These are phyloP conservation scores for Pteromalus puparum DNA, from an alignment of 1,140 invertebrate genomes.

Conservation along the genomic window DNA sequence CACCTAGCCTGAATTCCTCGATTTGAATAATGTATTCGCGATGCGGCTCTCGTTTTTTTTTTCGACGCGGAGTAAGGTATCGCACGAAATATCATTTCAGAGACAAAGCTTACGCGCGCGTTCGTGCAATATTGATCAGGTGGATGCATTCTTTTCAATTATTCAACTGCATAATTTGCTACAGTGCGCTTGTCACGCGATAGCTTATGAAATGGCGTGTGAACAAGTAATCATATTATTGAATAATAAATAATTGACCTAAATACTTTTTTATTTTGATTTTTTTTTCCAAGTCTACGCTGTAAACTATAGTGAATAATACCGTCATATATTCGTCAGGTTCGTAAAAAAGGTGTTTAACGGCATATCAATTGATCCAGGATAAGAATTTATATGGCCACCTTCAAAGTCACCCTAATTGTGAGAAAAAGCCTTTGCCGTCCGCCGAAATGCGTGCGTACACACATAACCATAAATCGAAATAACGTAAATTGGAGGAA, in stretches of 20 bases:
- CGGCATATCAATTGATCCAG: background rate
- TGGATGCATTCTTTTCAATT: background rate
- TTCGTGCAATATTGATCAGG: background rate
- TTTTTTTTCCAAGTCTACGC: too few relatives aligned
- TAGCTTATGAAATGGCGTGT: background rate
- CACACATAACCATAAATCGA: background rate
- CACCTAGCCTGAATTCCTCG: conserved; percentile 20
- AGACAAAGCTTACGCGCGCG: background rate
- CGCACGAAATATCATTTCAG: background rate
- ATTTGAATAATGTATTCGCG: background rate
- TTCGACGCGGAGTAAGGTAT: background rate
- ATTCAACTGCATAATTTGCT: background rate
- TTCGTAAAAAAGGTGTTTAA: too few relatives aligned
- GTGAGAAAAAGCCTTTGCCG: too few relatives aligned
- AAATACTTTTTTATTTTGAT: background rate
- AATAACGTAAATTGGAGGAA: background rate
- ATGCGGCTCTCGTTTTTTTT: background rate
- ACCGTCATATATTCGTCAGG: too few relatives aligned
- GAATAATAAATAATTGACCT: background rate
- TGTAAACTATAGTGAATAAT: background rate
- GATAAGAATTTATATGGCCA: background rate
- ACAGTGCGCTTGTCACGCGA: background rate
- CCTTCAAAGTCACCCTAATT: background rate
- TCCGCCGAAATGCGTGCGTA: background rate
- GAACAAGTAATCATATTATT: background rate